Evolutionary conservation across 1,140 invertebrate species (phyloP).

Genomic region (Euwallacea fornicatus): DNA sequence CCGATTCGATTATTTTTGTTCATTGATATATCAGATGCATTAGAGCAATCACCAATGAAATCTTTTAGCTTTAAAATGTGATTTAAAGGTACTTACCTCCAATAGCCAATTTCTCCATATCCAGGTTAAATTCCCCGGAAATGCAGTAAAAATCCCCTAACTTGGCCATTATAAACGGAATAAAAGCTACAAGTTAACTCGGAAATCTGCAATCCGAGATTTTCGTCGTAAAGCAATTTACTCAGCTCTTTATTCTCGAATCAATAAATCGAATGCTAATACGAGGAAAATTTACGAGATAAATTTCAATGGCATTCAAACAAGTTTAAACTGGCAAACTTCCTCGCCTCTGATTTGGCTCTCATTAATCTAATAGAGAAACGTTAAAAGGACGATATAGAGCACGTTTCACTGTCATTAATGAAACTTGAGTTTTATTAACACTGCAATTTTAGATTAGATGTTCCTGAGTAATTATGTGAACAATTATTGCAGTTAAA

Average conservation of each 20-base stretch:
- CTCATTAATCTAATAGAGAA: conserved; percentile 9
- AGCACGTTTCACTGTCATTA: background rate
- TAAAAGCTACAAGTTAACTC: conserved; percentile 19
- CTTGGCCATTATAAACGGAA: conserved; percentile 3
- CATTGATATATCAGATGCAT: too few relatives aligned
- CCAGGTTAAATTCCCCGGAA: background rate
- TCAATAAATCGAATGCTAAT: conserved; percentile 20
- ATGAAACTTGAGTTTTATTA: conserved; percentile 1
- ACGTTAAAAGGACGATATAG: background rate
- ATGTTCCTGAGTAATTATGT: background rate
- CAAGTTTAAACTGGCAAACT: conserved; percentile 17
- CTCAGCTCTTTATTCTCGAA: conserved; percentile 8
- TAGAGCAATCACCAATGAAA: too few relatives aligned
- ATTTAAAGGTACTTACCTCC: too few relatives aligned
- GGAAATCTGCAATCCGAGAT: conserved; percentile 15
- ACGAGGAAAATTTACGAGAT: conserved; percentile 8
- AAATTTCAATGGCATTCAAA: conserved; percentile 16
- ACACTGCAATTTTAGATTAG: background rate
- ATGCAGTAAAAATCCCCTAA: background rate
- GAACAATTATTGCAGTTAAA: too few relatives aligned
- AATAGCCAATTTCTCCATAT: background rate
- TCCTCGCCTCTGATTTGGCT: conserved; percentile 8
- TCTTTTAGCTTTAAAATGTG: too few relatives aligned
- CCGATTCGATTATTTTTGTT: too few relatives aligned
- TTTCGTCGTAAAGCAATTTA: conserved; percentile 13